Evolutionary conservation across 2,888 invertebrate species (phyloP).

Genomic region (Exocentrus adspersus): DNA sequence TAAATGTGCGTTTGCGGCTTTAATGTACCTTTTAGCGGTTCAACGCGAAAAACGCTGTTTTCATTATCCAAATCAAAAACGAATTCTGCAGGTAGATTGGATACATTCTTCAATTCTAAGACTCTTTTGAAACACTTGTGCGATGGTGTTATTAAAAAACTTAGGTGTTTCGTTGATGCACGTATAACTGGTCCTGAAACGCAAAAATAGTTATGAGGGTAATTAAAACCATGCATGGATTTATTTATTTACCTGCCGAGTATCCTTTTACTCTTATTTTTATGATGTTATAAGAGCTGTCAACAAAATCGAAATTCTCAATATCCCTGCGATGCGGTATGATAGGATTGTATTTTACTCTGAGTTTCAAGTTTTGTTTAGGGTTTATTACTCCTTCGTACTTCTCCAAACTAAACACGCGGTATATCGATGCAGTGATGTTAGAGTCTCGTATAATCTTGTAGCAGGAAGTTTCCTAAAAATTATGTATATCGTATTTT

Average conservation of each 20-base stretch:
- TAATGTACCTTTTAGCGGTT: conserved; percentile 54
- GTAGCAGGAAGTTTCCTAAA: conserved; percentile 32
- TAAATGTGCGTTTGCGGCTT: conserved; percentile 49
- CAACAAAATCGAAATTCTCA: conserved; percentile 58
- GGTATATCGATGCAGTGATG: conserved; percentile 51
- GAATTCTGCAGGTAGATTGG: conserved; percentile 54
- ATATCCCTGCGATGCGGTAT: conserved; percentile 52
- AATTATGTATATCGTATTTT: too few species aligned
- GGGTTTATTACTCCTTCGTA: conserved; percentile 52
- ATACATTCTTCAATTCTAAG: conserved; percentile 58
- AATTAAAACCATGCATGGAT: not conserved
- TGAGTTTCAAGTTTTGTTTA: conserved; percentile 47
- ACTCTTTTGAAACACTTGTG: conserved; percentile 37
- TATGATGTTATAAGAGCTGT: conserved; percentile 44
- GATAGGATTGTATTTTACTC: conserved; percentile 57
- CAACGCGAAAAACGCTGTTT: conserved; percentile 56
- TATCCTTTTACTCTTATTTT: conserved; percentile 54
- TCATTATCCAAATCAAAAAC: conserved; percentile 57
- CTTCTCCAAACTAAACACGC: conserved; percentile 56
- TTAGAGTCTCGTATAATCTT: conserved; percentile 31
- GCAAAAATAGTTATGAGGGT: not conserved
- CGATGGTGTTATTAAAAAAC: conserved; percentile 34
- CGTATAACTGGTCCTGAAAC: conserved; percentile 40
- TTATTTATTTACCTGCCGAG: conserved; percentile 55
- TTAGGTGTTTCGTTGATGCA: conserved; percentile 37